These are phyloP conservation scores for Notocelia uddmanniana DNA, from an alignment of 2,888 invertebrate genomes.

Conservation along the genomic window DNA sequence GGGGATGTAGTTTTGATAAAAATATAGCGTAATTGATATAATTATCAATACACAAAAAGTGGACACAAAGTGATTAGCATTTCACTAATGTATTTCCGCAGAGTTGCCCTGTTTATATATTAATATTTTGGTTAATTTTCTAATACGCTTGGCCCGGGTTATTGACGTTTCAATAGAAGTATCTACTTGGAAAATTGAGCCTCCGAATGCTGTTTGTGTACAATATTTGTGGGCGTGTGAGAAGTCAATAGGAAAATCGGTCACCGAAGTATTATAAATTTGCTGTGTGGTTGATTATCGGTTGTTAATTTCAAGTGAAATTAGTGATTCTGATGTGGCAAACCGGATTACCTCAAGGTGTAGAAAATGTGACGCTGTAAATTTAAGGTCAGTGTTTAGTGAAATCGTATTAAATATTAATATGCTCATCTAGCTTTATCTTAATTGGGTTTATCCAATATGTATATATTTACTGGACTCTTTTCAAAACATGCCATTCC, in stretches of 20 bases:
- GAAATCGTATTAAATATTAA: conserved; percentile 7
- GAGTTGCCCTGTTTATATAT: conserved; percentile 8
- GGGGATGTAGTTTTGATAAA: conserved; percentile 41
- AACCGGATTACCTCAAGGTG: conserved; percentile 78
- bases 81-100: conserved; percentile 22
- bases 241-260: conserved; percentile 56
- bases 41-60: conserved; percentile 30
- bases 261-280: conserved; percentile 57
- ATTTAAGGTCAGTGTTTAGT: conserved; percentile 78
- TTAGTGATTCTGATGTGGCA: conserved; percentile 81
- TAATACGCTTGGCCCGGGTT: conserved; percentile 64
- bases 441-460: not conserved
- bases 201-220: conserved; percentile 75
- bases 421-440: not conserved
- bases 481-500: not conserved
- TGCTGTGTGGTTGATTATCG: conserved; percentile 58
- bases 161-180: conserved; percentile 76
- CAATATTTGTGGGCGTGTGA: conserved; percentile 70
- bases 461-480: not conserved
- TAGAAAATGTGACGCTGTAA: conserved; percentile 80
- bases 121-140: conserved; percentile 38
- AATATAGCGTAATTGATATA: conserved; percentile 34
- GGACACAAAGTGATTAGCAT: conserved; percentile 15
- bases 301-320: conserved; percentile 70
- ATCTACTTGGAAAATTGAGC: conserved; percentile 64